Percentiles rank a stretch among this genome's conserved stretches.
Conservation (phyloP, 2,113 vertebrate species). For the Apaloderma vittatum region DNA sequence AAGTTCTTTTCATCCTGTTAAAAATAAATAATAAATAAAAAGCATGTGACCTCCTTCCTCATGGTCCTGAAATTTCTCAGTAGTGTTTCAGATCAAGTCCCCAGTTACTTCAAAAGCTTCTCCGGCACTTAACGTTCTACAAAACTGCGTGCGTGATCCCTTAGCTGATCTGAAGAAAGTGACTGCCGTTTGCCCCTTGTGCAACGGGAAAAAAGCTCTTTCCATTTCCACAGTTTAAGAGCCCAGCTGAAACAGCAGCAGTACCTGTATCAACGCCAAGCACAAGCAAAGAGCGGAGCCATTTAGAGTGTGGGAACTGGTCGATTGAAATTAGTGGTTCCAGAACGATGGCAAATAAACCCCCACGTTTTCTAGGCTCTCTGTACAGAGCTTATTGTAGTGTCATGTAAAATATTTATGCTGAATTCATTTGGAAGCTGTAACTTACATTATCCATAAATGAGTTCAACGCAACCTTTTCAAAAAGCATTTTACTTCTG, state of each 20-base stretch:
- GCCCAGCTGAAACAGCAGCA: neutral
- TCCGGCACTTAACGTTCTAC: neutral
- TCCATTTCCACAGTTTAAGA: neutral
- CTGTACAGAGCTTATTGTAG: neutral
- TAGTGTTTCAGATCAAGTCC: neutral
- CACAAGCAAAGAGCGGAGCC: neutral
- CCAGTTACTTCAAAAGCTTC: neutral
- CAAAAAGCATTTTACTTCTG: neutral
- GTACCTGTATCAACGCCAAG: neutral
- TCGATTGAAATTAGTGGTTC: conserved; percentile 9
- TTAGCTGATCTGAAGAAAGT: neutral
- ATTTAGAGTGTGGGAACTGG: neutral
- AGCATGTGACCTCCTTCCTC: neutral
- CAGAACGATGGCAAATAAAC: neutral
- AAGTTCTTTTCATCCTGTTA: neutral
- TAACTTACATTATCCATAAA: neutral
- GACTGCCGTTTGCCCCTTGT: neutral
- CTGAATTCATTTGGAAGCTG: conserved; percentile 6
- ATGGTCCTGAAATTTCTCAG: neutral
- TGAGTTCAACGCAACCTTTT: conserved; percentile 16
- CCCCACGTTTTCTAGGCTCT: neutral
- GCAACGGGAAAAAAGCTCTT: neutral
- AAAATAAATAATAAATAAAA: neutral
- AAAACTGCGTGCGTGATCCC: neutral
- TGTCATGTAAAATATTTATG: conserved; percentile 59